phyloP scores from a whole-genome alignment of 2,113 vertebrate species.

The Rhodinocichla rosea region DNA sequence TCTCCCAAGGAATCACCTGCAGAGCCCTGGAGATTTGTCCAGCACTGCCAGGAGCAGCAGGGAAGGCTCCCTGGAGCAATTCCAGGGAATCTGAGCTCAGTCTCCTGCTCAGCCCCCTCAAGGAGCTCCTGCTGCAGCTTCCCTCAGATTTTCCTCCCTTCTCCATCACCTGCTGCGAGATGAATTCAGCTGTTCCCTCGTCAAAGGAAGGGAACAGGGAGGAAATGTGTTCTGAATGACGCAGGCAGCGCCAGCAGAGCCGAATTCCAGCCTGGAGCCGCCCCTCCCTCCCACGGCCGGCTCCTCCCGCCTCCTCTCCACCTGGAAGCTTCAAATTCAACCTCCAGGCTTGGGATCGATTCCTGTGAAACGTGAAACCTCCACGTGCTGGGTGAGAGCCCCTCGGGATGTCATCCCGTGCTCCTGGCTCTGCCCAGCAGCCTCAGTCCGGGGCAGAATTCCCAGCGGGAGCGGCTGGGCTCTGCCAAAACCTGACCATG shows the following conservation, averaged over 20 bases:
- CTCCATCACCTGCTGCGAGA: neutral
- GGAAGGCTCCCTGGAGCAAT: neutral
- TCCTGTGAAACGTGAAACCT: neutral
- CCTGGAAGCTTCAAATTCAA: neutral
- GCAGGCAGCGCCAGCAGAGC: neutral
- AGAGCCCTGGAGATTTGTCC: neutral
- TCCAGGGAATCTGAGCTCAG: neutral
- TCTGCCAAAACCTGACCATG: neutral
- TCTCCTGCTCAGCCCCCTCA: neutral
- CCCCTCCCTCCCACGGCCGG: neutral
- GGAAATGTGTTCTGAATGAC: neutral
- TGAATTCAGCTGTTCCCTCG: neutral
- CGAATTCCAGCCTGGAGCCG: neutral
- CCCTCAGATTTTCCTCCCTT: neutral
- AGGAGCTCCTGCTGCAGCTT: neutral
- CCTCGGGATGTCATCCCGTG: fast-evolving
- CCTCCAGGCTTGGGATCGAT: neutral
- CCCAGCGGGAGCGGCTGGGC: neutral
- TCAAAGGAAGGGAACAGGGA: neutral
- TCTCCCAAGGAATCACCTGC: neutral
- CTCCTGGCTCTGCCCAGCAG: neutral
- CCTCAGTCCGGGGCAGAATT: neutral
- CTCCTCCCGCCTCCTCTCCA: neutral
- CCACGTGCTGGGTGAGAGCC: neutral
- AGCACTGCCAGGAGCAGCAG: neutral